Evolutionary conservation across 92 coral and sea anemone genomes (phyloP), one percentile per base, ranked within the genome.

Genomic region (Chrysogorgia sp.): DNA sequence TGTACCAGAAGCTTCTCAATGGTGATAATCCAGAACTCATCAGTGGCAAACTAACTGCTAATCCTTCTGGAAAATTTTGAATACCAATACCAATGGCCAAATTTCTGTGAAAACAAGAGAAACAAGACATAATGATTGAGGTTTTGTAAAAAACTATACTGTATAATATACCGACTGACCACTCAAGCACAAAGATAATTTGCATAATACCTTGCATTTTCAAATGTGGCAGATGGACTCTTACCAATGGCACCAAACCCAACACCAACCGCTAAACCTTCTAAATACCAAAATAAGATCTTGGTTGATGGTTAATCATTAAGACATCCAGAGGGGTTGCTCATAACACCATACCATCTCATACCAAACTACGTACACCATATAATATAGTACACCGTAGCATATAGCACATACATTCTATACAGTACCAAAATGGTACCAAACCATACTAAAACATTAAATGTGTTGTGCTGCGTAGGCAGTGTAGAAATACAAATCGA

Each of bases 241-340:
- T 93, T 93, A 41, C 98, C 96, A 47, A 93, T 85, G 2, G 98
- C 98, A 58, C 98, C 98, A 91, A 93, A 93, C 47, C 97, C 98
- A 76, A 93, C 98, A 0, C 98, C 98, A 64, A 93, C 98, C 24
- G 98, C 98, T 56, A 93, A 77, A 28, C 98, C 98, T 90, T 93
- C 97, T 93, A 71, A 47, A 37, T 45, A 74, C 3, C 47, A 37
- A 14, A 19, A 21, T 65, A 81, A 55, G 1, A 14, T 52, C 26
- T 1, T 21, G 41, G 49, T 10, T 5, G 43, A 4, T 37, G 12
- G 43, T 4, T 4, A 5, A 37, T 12, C 5, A 12, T 4, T 12
- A 37, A 4, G 12, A 37, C 12, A 4, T 37, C 43, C 12, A 37
- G 12, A 37, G 6, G 12, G 43, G 12, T 37, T 12, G 12, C 5